Percentiles rank a stretch among this genome's conserved stretches.
Evolutionary conservation across 1,140 invertebrate genomes (phyloP).

Genomic region (Drosophila nebulosa): DNA sequence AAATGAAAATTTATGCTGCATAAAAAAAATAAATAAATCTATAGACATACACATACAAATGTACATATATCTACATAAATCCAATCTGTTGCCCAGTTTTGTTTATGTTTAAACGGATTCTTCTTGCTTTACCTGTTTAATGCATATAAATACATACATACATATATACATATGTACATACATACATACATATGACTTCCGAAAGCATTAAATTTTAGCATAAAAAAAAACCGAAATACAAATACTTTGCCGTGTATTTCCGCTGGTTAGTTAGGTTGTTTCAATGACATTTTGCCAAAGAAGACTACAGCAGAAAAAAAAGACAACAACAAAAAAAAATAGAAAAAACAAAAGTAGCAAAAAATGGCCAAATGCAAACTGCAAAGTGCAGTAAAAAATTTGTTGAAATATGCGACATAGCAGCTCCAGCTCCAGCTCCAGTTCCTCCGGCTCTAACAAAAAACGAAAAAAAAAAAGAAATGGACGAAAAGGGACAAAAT

Average conservation of each 20-base stretch:
- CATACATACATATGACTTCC: constrained; percentile 62
- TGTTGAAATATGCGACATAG: constrained; percentile 55
- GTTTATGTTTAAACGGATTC: constrained; percentile 19
- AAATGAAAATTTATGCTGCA: constrained; percentile 57
- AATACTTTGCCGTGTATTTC: constrained; percentile 64
- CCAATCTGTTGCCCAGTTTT: neutral
- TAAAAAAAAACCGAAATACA: constrained; percentile 69
- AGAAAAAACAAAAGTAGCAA: neutral
- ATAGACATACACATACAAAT: constrained; percentile 6
- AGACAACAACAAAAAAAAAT: neutral
- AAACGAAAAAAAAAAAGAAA: constrained; percentile 11
- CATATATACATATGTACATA: no score
- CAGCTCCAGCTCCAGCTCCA: constrained; percentile 12
- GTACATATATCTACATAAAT: constrained; percentile 16
- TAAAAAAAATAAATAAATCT: constrained; percentile 48
- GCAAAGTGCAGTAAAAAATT: constrained; percentile 74
- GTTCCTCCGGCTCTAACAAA: constrained; percentile 13
- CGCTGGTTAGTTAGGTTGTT: constrained; percentile 60
- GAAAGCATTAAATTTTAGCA: constrained; percentile 74
- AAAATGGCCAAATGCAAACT: constrained; percentile 19
- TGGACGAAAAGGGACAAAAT: constrained; percentile 32
- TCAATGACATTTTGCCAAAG: constrained; percentile 60
- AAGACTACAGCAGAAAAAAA: constrained; percentile 21
- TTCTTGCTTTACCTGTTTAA: constrained; percentile 53
- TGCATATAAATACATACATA: constrained; percentile 23